Evolutionary conservation across 2,888 invertebrate species (phyloP).

Genomic region (Dermolepida albohirtum): DNA sequence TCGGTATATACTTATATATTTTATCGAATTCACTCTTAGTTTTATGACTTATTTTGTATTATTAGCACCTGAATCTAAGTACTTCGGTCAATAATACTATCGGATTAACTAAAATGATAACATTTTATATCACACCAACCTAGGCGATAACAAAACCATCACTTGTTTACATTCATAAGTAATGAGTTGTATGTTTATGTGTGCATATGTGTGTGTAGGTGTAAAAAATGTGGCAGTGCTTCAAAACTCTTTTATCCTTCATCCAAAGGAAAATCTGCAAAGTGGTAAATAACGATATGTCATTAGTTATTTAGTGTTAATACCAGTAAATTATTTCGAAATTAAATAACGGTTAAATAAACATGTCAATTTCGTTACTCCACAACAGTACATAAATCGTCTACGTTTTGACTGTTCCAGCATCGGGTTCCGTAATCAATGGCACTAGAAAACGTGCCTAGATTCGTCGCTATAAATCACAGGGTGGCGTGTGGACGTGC

Average conservation of each 20-base stretch:
- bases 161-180: slow-evolving; percentile 11
- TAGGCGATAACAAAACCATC: neutral
- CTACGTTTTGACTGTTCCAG: slow-evolving; percentile 8
- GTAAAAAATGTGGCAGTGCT: slow-evolving; percentile 37
- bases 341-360: too few species aligned
- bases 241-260: slow-evolving; percentile 17
- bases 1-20: neutral
- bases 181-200: too few species aligned
- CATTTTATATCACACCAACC: neutral
- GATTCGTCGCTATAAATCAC: slow-evolving; percentile 11
- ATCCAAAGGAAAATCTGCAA: slow-evolving; percentile 19
- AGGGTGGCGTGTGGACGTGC: slow-evolving; percentile 13
- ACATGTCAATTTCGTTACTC: too few species aligned
- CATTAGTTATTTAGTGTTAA: too few species aligned
- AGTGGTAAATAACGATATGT: slow-evolving; percentile 1
- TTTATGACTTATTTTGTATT: too few species aligned
- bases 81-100: too few species aligned
- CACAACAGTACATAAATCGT: slow-evolving; percentile 7
- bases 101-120: too few species aligned
- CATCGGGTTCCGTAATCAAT: slow-evolving; percentile 18
- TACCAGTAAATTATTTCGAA: slow-evolving; percentile 13
- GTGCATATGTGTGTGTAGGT: neutral
- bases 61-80: too few species aligned
- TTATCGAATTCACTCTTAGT: too few species aligned
- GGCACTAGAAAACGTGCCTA: slow-evolving; percentile 23